Evolutionary conservation across 2,113 vertebrate genomes (phyloP), one percentile per base, ranked within the genome.

Genomic region (Trichomycterus rosablanca): DNA sequence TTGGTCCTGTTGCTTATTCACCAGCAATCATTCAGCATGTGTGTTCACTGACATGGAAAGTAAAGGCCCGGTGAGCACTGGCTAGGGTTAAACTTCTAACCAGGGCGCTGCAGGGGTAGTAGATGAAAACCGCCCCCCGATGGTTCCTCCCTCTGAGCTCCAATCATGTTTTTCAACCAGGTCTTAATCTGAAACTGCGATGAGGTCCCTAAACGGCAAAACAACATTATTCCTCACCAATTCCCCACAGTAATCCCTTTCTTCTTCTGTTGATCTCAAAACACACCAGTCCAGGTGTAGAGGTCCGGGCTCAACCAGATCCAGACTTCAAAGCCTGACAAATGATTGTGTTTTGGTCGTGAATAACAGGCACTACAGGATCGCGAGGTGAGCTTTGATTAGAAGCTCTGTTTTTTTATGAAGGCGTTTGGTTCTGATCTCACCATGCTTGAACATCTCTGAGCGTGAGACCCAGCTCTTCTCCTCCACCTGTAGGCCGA

Each of bases 381-480:
- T 34, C 26, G 28, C 16, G 14, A 26, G 32, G 30, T 16, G 28
- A 23, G 34, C 20, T 58, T 16, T 9, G 30, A 11, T 11, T 12
- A 66, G 70, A 24, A 48, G 53, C 50, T 34, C 24, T 53, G 61
- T 26, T 24, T 23, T 59, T 42, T 34, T 4, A 12, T 12, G 30
- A 9, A 4, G 30, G 30, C 30, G 4, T 5, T 32, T 32, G 4
- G 4, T 32, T 37, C 34, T 37, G 34, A 7, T 30, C 7, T 7
- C 26, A 4, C 4, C 34, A 30, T 34, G 26, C 22, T 14, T 8
- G 18, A 22, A 52, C 15, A 37, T n/a, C 35, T 45, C 22, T 5
- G 40, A 26, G 46, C 22, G 46, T 59, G 67, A 68, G 69, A 66
- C 50, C 40, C 53, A 5, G 48, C 59, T 30, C 58, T 18, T n/a